These are phyloP conservation scores for Lordiphosa fenestrarum DNA, from an alignment of 2,888 invertebrate species.

Conservation along the genomic window DNA sequence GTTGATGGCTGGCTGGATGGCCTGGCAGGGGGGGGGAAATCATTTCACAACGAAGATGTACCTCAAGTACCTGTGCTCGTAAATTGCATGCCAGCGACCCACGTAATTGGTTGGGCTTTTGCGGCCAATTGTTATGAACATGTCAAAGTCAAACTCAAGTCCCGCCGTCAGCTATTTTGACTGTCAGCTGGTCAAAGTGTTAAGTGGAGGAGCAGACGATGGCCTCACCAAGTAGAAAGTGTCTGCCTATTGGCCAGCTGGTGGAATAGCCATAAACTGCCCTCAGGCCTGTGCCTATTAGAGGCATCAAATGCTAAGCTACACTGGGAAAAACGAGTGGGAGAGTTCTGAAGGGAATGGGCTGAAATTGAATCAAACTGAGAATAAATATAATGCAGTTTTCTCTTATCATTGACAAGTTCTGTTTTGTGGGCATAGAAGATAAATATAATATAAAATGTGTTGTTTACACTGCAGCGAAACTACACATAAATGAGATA, in stretches of 20 bases:
- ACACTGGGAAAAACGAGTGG: conserved; percentile 6
- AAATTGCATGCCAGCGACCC: conserved; percentile 61
- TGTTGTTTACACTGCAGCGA: too few relatives aligned
- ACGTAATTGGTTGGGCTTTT: conserved; percentile 58
- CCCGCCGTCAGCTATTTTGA: conserved; percentile 45
- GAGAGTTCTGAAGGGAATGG: too few relatives aligned
- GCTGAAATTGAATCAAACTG: too few relatives aligned
- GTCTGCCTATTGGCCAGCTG: conserved; percentile 6
- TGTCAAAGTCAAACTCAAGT: conserved; percentile 67
- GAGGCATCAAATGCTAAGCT: too few relatives aligned
- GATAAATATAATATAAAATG: too few relatives aligned
- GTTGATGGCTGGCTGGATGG: conserved; percentile 11
- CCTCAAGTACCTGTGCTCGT: conserved; percentile 48
- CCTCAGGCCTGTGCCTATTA: conserved; percentile 12
- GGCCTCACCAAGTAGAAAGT: conserved; percentile 20
- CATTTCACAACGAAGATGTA: conserved; percentile 49
- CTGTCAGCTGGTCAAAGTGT: conserved; percentile 66
- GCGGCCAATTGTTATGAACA: conserved; percentile 68
- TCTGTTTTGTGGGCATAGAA: too few relatives aligned
- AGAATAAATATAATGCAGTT: too few relatives aligned
- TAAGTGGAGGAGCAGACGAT: conserved; percentile 46
- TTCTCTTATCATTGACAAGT: too few relatives aligned
- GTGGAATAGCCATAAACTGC: conserved; percentile 31
- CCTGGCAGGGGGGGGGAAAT: conserved; percentile 46
- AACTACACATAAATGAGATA: too few relatives aligned